Evolutionary conservation across 2,888 invertebrate genomes (phyloP), one percentile per base, ranked within the genome.

Genomic region (Drosophila algonquin): DNA sequence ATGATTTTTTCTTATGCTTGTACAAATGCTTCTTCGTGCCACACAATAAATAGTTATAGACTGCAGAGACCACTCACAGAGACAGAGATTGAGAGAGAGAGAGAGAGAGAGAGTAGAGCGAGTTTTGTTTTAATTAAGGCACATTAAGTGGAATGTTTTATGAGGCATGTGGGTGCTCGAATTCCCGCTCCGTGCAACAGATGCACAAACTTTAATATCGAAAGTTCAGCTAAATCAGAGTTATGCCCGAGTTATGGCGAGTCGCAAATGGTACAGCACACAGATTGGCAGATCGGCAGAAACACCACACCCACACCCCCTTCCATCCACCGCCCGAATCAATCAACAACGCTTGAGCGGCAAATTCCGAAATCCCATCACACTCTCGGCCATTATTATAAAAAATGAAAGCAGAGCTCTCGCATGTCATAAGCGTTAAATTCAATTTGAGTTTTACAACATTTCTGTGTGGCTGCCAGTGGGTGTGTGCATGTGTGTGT

Each of bases 31-130:
- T 56, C 58, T 70, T 63, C 63, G 45, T 51, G 57, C 60, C 69
- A 55, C 54, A 62, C 85, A 79, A 79, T 88, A 88, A 88, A 86
- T 88, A 86, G 83, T 83, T 84, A 88, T 78, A 62, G 77, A 75
- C 80, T 77, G 63, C 65, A 65, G 54, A 48, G 57, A 46, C 48
- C 24, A 47, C 47, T 47, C 47, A 35, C 57, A 47, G 3, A 24
- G 4, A 24, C 0, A 5, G 5, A 24, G 24, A 24, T 5, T 1
- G 24, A 4, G 5, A 24, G 24, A 24, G 24, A 40, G 21, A 14
- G 32, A 32, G 32, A 47, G 46, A 14, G 16, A 47, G 12, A 8
- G 12, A 46, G 55, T 1, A 56, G 57, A 50, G 60, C 63, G 65
- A 59, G 70, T 73, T 73, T 74, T 73, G 30, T 73, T 80, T 86